Evolutionary conservation across 2,113 vertebrate genomes (phyloP), one percentile per base, ranked within the genome.

Genomic region (Pangasianodon hypophthalmus): DNA sequence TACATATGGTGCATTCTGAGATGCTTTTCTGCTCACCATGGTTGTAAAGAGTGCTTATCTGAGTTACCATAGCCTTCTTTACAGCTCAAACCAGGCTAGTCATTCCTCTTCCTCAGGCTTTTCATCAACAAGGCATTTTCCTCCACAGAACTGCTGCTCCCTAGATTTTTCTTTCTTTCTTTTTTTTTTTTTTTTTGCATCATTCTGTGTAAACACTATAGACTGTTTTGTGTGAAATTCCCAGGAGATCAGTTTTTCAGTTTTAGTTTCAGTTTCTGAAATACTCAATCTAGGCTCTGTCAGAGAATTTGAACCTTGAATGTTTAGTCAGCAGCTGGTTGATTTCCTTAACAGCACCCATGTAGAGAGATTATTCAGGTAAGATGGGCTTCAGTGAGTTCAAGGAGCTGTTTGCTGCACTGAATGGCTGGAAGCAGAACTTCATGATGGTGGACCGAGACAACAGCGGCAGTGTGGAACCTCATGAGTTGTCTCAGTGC

Each of bases 341-440:
- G 58, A 64, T 50, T 91, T 85, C 50, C 87, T 97, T 97, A 95
- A 97, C 94, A 37, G 48, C 52, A 14, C 37, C 1, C 71, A 86
- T 24, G 85, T 94, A 98, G 98, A 96, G 95, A 87, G 97, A 98
- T 92, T 92, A 93, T 75, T 97, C 97, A 1, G 97, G 97, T 37
- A 98, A 98, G 96, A 96, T 98, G 97, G 97, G 97, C 16, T 98
- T 98, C 93, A 96, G 85, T 85, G 97, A 98, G 95, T 98, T 98
- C 93, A 98, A 98, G 93, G 97, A 98, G 82, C 96, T 98, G 50
- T 97, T 97, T 92, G 85, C 89, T 1, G 97, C 95, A 41, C 95
- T 98, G 54, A 97, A 89, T 89, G 96, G 97, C 88, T 98, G 98
- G 97, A 98, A 98, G 94, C 97, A 98, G 93, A 97, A 98, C 95